Conservation (phyloP, 2,888 invertebrate species). For the Himalopsyche tibetana region DNA sequence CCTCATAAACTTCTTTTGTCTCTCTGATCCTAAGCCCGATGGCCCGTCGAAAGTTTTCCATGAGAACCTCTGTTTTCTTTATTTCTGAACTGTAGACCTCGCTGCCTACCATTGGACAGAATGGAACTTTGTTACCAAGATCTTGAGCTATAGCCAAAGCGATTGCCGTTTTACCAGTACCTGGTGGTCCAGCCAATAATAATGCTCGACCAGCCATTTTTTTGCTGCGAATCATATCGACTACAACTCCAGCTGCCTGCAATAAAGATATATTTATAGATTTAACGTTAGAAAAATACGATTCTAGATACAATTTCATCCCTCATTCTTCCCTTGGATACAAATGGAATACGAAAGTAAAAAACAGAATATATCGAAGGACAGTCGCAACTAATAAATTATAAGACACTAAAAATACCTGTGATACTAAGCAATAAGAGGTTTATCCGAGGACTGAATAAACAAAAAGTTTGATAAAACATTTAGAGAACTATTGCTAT, state of each 20-base stretch:
- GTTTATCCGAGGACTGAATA: too few relatives aligned
- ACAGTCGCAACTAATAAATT: too few relatives aligned
- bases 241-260: conserved; percentile 96
- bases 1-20: conserved; percentile 99
- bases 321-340: too few relatives aligned
- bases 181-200: conserved; percentile 95
- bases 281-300: too few relatives aligned
- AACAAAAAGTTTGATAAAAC: too few relatives aligned
- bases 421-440: too few relatives aligned
- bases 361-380: too few relatives aligned
- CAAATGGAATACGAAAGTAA: too few relatives aligned
- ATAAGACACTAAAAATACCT: too few relatives aligned
- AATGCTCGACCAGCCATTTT: conserved; percentile 99
- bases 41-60: conserved; percentile 99
- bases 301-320: too few relatives aligned
- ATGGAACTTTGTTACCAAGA: conserved; percentile 96
- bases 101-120: conserved; percentile 94
- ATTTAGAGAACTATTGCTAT: too few relatives aligned
- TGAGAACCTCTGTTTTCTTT: conserved; percentile 99
- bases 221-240: conserved; percentile 96
- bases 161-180: conserved; percentile 98
- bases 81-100: conserved; percentile 99
- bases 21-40: conserved; percentile 97
- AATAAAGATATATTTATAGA: conserved; percentile 59
- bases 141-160: conserved; percentile 99